These are phyloP conservation scores for Oscarella lobularis DNA, from an alignment of 37 sponge, comb jelly and placozoan genomes.

Conservation along the genomic window DNA sequence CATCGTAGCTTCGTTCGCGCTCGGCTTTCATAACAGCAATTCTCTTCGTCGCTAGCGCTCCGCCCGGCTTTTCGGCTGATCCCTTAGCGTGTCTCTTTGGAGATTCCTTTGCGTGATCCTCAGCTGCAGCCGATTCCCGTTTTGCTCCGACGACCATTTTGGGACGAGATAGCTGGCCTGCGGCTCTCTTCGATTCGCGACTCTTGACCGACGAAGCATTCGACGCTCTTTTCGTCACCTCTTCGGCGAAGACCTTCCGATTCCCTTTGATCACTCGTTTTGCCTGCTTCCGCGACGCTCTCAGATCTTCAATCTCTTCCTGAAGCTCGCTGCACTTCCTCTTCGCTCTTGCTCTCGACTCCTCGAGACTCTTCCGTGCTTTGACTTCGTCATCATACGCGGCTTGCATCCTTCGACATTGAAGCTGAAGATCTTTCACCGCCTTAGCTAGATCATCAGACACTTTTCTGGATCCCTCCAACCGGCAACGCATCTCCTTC, in stretches of 20 bases:
- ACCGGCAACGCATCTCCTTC: constrained; percentile 36
- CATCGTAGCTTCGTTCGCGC: no score
- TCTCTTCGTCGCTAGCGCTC: no score
- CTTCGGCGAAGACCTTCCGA: no score
- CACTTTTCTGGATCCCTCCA: constrained; percentile 50
- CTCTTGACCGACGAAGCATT: constrained; percentile 60
- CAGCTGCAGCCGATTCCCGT: background rate
- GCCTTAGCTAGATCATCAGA: constrained; percentile 39
- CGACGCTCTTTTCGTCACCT: no score
- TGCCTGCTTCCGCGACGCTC: constrained; percentile 60
- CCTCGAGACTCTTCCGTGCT: constrained; percentile 33
- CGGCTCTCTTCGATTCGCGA: constrained; percentile 42
- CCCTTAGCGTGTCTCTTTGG: no score
- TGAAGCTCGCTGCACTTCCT: constrained; percentile 65
- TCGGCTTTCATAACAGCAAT: no score
- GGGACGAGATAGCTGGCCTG: constrained; percentile 36
- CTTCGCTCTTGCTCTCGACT: constrained; percentile 42
- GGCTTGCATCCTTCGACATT: constrained; percentile 40
- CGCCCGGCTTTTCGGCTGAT: no score
- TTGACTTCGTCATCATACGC: constrained; percentile 57
- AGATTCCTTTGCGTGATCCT: background rate
- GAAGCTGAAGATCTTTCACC: constrained; percentile 50
- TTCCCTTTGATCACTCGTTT: no score
- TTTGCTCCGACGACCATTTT: background rate
- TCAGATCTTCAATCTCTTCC: constrained; percentile 65